phyloP scores from a whole-genome alignment of 2,113 vertebrate genomes.

The Sterrhoptilus dennistouni region DNA sequence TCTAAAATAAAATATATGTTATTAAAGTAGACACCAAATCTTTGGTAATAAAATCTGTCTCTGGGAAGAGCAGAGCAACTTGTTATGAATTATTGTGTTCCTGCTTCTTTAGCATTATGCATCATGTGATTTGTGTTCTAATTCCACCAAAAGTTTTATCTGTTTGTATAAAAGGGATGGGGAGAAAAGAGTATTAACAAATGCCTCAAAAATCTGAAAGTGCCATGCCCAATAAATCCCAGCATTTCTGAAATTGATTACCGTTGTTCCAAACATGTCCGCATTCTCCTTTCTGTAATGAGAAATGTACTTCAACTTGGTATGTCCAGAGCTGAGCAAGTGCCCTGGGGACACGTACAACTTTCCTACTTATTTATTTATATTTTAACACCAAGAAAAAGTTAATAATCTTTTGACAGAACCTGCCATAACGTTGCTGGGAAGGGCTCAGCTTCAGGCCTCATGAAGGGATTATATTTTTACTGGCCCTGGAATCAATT shows the following conservation, averaged over 20 bases:
- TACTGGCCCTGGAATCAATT: background rate
- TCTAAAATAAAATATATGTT: background rate
- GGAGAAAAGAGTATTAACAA: background rate
- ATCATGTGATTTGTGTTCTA: background rate
- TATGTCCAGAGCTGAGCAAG: background rate
- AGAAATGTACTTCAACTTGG: background rate
- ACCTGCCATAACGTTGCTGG: background rate
- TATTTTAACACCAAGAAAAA: background rate
- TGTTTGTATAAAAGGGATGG: background rate
- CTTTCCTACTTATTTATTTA: background rate
- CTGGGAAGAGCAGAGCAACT: background rate
- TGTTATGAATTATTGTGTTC: background rate
- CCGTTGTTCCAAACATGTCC: constrained; percentile 1
- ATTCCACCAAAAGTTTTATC: background rate
- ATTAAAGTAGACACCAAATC: background rate
- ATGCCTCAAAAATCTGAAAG: constrained; percentile 31
- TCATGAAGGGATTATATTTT: background rate
- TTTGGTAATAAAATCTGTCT: background rate
- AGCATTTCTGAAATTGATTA: constrained; percentile 14
- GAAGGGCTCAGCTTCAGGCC: background rate
- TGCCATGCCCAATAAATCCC: background rate
- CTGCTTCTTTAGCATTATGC: background rate
- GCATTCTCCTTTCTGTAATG: background rate
- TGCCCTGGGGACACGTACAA: background rate
- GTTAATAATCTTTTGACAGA: background rate